Percentiles rank a stretch among this genome's conserved stretches.
phyloP scores from a whole-genome alignment of 2,113 vertebrate genomes.

The Catharus bicknelli region DNA sequence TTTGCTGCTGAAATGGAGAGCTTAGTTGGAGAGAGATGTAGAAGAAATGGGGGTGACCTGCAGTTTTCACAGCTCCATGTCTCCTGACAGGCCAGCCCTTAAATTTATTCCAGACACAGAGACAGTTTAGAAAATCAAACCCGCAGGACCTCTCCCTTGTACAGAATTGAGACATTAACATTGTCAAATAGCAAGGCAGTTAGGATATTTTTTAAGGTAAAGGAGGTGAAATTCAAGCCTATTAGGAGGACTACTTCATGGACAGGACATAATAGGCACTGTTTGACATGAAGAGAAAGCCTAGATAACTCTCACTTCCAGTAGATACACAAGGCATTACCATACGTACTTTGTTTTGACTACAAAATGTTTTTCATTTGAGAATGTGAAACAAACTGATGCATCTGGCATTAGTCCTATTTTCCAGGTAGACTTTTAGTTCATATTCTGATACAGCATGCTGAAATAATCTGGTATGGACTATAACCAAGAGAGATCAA shows the following conservation, averaged over 20 bases:
- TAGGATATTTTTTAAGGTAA: neutral
- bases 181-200: neutral
- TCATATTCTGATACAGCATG: neutral
- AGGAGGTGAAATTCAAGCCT: neutral
- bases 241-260: neutral
- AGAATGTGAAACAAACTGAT: neutral
- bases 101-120: constrained; percentile 73
- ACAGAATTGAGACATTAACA: neutral
- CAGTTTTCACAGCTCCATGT: constrained; percentile 11
- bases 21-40: constrained; percentile 77
- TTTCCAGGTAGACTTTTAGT: neutral
- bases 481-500: neutral
- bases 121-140: constrained; percentile 61
- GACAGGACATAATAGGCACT: fast-evolving
- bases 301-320: neutral
- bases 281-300: neutral
- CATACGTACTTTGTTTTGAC: neutral
- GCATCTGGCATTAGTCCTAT: neutral
- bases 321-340: neutral
- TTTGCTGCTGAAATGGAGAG: constrained; percentile 75
- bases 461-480: neutral
- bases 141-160: fast-evolving
- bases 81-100: neutral
- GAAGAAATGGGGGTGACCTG: constrained; percentile 79
- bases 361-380: neutral